Conservation (phyloP, 2,113 vertebrate genomes). For the Canis aureus region DNA sequence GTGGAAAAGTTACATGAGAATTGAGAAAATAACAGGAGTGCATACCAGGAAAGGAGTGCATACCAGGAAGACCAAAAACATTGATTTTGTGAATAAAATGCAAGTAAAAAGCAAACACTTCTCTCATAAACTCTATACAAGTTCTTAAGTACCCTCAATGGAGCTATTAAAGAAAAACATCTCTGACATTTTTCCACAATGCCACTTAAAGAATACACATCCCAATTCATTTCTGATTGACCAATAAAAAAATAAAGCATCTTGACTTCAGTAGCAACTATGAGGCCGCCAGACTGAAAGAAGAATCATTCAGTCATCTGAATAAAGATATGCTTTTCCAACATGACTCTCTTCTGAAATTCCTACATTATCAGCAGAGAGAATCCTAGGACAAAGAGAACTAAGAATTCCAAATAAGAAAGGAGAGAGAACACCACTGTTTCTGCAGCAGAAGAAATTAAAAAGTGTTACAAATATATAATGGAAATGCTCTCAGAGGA, state of each 20-base stretch:
- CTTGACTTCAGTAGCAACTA: neutral
- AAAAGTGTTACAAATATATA: neutral
- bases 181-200: neutral
- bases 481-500: neutral
- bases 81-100: constrained; percentile 10
- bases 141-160: neutral
- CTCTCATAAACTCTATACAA: constrained; percentile 36
- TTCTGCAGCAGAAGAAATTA: constrained; percentile 35
- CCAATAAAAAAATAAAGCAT: neutral
- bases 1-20: neutral
- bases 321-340: constrained; percentile 10
- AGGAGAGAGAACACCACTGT: neutral
- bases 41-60: constrained; percentile 3
- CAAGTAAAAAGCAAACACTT: constrained; percentile 33
- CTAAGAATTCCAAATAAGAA: neutral
- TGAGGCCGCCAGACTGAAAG: neutral
- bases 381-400: neutral
- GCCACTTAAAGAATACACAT: neutral
- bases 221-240: neutral
- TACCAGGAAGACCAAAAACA: neutral
- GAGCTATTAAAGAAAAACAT: constrained; percentile 18
- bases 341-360: constrained; percentile 44
- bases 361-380: neutral
- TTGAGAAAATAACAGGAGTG: constrained; percentile 12
- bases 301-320: neutral